phyloP scores from a whole-genome alignment of 2,888 invertebrate species.

The Scaeva pyrastri region DNA sequence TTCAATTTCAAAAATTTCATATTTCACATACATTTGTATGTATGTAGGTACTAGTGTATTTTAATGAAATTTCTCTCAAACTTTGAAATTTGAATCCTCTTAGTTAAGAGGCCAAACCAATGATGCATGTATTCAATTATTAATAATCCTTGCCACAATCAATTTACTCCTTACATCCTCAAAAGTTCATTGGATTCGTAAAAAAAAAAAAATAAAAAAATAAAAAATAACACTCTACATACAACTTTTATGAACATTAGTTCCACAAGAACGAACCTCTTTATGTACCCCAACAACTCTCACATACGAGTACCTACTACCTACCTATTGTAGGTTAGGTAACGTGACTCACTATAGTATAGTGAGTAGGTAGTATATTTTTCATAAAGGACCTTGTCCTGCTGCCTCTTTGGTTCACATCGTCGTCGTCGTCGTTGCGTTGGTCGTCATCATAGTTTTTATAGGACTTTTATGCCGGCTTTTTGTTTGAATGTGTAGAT shows the following conservation, averaged over 20 bases:
- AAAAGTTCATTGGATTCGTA: slow-evolving; percentile 42
- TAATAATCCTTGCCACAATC: slow-evolving; percentile 63
- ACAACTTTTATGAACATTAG: slow-evolving; percentile 14
- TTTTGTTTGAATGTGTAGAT: slow-evolving; percentile 23
- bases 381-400: slow-evolving; percentile 19
- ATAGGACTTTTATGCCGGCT: slow-evolving; percentile 5
- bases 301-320: no score
- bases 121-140: slow-evolving; percentile 33
- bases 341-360: no score
- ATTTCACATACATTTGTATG: background rate
- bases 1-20: background rate
- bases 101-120: background rate
- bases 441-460: background rate
- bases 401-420: slow-evolving; percentile 3
- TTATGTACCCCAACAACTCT: background rate
- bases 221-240: background rate
- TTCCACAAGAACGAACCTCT: slow-evolving; percentile 11
- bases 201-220: background rate
- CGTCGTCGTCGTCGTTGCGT: background rate
- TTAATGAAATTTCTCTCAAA: background rate
- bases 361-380: no score
- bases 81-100: slow-evolving; percentile 10
- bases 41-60: no score
- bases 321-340: no score
- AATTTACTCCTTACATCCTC: slow-evolving; percentile 42